Evolutionary conservation across 2,797 vertebrate genomes (phyloP).

Genomic region (Hafferia zeledoni): DNA sequence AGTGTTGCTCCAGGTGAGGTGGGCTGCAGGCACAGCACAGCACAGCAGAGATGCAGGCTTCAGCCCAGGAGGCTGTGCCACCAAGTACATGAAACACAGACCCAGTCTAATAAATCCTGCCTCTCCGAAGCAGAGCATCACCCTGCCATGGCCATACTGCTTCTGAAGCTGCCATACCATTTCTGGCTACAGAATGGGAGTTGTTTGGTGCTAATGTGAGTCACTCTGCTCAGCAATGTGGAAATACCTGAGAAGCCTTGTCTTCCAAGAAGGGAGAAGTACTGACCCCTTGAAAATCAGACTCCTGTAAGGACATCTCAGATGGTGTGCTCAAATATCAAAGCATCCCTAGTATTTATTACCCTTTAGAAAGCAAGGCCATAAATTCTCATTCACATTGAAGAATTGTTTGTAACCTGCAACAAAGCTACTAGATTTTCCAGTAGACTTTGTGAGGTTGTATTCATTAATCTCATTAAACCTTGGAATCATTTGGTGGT

Average conservation of each 20-base stretch:
- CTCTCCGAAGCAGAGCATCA: not conserved
- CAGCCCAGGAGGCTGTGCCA: not conserved
- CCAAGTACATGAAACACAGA: fast-evolving
- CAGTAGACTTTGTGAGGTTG: not conserved
- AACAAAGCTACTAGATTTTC: slow-evolving; percentile 10
- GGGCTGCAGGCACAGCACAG: not conserved
- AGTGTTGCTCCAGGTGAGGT: not conserved
- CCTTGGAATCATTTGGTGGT: not conserved
- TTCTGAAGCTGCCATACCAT: not conserved
- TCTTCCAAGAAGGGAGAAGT: not conserved
- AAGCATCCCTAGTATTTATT: slow-evolving; percentile 27
- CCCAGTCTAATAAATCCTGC: not conserved
- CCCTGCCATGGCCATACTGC: fast-evolving
- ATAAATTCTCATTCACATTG: not conserved
- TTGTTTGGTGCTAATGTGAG: not conserved
- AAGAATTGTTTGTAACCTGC: slow-evolving; percentile 7
- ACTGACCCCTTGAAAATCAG: not conserved
- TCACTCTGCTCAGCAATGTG: not conserved
- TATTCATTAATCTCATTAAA: not conserved
- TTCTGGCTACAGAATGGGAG: not conserved
- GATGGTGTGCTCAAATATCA: slow-evolving; percentile 4
- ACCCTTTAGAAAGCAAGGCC: not conserved
- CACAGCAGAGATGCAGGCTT: not conserved
- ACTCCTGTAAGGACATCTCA: not conserved
- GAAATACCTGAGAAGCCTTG: not conserved